phyloP scores from a whole-genome alignment of 2,113 vertebrate species.

The Trachemys scripta region DNA sequence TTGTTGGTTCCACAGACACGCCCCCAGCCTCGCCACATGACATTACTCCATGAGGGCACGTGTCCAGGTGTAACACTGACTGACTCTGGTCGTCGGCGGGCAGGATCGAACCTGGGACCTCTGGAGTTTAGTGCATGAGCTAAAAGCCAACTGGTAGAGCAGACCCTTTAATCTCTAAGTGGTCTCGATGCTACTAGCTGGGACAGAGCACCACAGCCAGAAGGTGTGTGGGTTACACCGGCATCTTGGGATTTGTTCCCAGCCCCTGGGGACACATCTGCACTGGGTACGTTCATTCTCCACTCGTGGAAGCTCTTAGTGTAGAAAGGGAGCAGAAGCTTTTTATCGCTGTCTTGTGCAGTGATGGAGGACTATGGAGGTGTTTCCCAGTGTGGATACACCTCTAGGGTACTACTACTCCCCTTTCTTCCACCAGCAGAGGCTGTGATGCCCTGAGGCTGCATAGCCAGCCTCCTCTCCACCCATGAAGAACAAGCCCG shows the following conservation, averaged over 20 bases:
- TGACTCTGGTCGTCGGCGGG: no score
- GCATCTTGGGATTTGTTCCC: no score
- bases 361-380: neutral
- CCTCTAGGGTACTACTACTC: neutral
- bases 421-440: neutral
- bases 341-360: no score
- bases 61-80: neutral
- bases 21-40: no score
- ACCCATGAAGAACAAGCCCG: neutral
- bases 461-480: neutral
- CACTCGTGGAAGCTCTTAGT: neutral
- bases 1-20: neutral
- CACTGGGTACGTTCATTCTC: neutral
- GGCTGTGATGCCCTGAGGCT: neutral
- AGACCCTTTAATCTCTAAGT: no score
- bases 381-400: neutral
- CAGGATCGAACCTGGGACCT: no score
- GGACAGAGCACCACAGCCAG: no score
- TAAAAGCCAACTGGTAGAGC: no score
- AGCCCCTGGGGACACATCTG: neutral
- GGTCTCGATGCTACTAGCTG: no score
- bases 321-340: neutral
- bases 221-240: no score
- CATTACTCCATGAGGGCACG: neutral
- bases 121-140: no score